Percentiles rank a stretch among this genome's conserved stretches.
These are phyloP conservation scores for Shargacucullia verbasci DNA, from an alignment of 2,888 invertebrate genomes.

Conservation along the genomic window DNA sequence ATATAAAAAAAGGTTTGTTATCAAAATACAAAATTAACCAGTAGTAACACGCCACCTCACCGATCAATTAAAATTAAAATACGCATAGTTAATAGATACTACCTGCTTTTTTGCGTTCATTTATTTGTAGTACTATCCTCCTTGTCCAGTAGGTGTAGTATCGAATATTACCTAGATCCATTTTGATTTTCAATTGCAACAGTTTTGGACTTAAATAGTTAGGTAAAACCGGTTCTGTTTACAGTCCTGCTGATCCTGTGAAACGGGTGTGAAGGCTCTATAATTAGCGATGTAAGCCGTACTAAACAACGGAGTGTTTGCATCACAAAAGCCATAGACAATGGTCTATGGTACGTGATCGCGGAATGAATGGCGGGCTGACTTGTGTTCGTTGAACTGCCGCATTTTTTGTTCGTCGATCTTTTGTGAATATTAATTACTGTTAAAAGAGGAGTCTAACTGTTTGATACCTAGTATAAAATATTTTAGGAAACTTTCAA, in stretches of 20 bases:
- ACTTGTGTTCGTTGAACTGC: slow-evolving; percentile 45
- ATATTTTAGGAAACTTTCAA: too few relatives aligned
- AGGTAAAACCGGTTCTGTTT: background rate
- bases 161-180: too few relatives aligned
- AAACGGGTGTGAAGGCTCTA: slow-evolving; percentile 24
- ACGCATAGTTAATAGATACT: too few relatives aligned
- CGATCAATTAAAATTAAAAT: too few relatives aligned
- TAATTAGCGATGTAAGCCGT: slow-evolving; percentile 50
- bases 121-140: too few relatives aligned
- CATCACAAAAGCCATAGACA: slow-evolving; percentile 59
- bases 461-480: too few relatives aligned
- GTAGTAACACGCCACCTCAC: too few relatives aligned
- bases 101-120: too few relatives aligned
- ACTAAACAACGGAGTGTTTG: slow-evolving; percentile 50
- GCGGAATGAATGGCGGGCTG: slow-evolving; percentile 45
- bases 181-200: background rate
- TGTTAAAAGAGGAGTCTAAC: slow-evolving; percentile 8
- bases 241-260: background rate
- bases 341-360: slow-evolving; percentile 55
- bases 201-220: too few relatives aligned
- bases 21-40: too few relatives aligned
- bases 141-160: too few relatives aligned
- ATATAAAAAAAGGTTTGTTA: too few relatives aligned
- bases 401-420: slow-evolving; percentile 40
- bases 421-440: slow-evolving; percentile 52